Evolutionary conservation across 1,140 invertebrate genomes (phyloP).

Genomic region (Drosophila dunni): DNA sequence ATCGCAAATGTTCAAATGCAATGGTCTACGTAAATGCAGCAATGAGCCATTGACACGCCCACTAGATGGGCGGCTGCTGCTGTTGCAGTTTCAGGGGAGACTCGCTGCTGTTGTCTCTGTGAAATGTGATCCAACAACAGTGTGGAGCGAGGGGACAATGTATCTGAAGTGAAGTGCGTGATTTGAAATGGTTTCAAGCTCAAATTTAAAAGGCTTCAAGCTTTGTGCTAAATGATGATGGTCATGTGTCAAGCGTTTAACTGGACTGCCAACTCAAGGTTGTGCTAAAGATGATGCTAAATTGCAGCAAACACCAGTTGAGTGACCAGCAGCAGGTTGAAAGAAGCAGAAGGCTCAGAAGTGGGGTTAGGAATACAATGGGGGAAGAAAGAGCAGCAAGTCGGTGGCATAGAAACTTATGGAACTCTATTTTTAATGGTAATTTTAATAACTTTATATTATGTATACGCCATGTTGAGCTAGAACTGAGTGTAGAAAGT

Average conservation of each 20-base stretch:
- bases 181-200: constrained; percentile 71
- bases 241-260: constrained; percentile 69
- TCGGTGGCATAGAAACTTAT: too few relatives aligned
- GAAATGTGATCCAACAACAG: constrained; percentile 3
- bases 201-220: constrained; percentile 45
- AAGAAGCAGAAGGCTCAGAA: background rate
- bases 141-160: background rate
- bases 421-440: too few relatives aligned
- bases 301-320: constrained; percentile 5
- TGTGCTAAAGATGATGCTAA: background rate
- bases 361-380: too few relatives aligned
- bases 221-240: constrained; percentile 65
- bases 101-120: constrained; percentile 4
- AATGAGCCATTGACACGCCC: constrained; percentile 71
- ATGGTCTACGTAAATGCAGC: constrained; percentile 71
- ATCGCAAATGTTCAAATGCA: constrained; percentile 68
- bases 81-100: background rate
- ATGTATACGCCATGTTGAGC: too few relatives aligned
- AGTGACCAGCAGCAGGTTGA: background rate
- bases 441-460: too few relatives aligned
- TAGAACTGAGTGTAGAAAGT: too few relatives aligned
- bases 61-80: constrained; percentile 54
- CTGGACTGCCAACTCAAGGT: constrained; percentile 39
- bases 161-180: constrained; percentile 10
- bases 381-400: too few relatives aligned